Evolutionary conservation across 2,113 vertebrate genomes (phyloP).

Genomic region (Morone saxatilis): DNA sequence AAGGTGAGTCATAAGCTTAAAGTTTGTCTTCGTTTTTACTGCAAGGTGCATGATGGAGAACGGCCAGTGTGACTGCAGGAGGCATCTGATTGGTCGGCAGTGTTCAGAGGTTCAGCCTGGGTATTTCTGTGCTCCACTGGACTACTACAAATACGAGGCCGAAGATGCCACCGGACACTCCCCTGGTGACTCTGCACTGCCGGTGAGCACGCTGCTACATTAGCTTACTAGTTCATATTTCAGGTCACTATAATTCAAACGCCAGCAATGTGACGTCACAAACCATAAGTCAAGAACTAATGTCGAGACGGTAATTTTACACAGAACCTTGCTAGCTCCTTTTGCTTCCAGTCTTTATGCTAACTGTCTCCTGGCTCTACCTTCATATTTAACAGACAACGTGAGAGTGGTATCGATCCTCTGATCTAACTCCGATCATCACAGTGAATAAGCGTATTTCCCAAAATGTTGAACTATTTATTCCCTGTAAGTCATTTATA

Average conservation of each 20-base stretch:
- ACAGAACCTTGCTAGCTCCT: too few species aligned
- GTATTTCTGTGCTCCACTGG: slow-evolving; percentile 90
- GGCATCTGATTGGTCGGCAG: slow-evolving; percentile 86
- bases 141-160: slow-evolving; percentile 88
- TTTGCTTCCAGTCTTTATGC: too few species aligned
- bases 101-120: slow-evolving; percentile 88
- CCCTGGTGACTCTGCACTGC: slow-evolving; percentile 80
- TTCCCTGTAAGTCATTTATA: neutral
- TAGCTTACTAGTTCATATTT: neutral
- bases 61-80: slow-evolving; percentile 89
- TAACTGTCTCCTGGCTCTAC: too few species aligned
- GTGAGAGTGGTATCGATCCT: too few species aligned
- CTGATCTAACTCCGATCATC: too few species aligned
- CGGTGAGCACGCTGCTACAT: slow-evolving; percentile 79
- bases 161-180: slow-evolving; percentile 81
- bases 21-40: neutral
- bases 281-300: too few species aligned
- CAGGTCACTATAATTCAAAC: neutral
- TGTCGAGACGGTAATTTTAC: too few species aligned
- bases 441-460: too few species aligned
- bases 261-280: too few species aligned
- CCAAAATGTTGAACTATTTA: neutral
- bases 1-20: neutral
- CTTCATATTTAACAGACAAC: too few species aligned
- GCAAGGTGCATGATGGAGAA: slow-evolving; percentile 87